Conservation (phyloP, 1,140 invertebrate genomes). For the Pseudachorutes palmiensis region DNA sequence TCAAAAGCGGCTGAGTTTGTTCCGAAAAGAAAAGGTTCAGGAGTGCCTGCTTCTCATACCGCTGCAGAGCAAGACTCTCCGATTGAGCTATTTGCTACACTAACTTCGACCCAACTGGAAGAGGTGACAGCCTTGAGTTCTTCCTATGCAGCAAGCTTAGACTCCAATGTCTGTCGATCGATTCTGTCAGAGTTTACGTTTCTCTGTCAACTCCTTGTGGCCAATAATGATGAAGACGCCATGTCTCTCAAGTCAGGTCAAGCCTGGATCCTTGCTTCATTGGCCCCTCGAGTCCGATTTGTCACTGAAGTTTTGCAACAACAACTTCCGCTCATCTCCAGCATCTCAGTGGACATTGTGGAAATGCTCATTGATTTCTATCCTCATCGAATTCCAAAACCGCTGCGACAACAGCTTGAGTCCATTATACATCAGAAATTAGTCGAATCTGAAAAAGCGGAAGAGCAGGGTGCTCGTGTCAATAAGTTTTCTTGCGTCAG, state of each 20-base stretch:
- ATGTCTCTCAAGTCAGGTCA: background rate
- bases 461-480: background rate
- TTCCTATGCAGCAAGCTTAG: constrained; percentile 19
- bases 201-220: constrained; percentile 21
- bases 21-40: constrained; percentile 1
- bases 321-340: constrained; percentile 17
- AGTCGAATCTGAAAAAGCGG: background rate
- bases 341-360: constrained; percentile 13
- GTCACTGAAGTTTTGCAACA: constrained; percentile 23
- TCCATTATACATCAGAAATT: constrained; percentile 15
- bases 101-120: constrained; percentile 8
- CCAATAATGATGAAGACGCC: constrained; percentile 8
- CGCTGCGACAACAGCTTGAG: constrained; percentile 22
- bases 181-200: constrained; percentile 26
- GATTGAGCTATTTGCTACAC: constrained; percentile 16
- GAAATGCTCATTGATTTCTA: constrained; percentile 23
- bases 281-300: constrained; percentile 21
- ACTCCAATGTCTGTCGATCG: constrained; percentile 27
- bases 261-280: constrained; percentile 7
- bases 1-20: constrained; percentile 5
- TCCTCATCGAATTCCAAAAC: constrained; percentile 27
- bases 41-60: background rate
- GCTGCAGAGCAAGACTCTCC: background rate
- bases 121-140: constrained; percentile 15
- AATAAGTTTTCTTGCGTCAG: constrained; percentile 44